Percentiles rank a stretch among this genome's conserved stretches.
Conservation (phyloP, 2,888 invertebrate species). For the Cephus pygmeus region DNA sequence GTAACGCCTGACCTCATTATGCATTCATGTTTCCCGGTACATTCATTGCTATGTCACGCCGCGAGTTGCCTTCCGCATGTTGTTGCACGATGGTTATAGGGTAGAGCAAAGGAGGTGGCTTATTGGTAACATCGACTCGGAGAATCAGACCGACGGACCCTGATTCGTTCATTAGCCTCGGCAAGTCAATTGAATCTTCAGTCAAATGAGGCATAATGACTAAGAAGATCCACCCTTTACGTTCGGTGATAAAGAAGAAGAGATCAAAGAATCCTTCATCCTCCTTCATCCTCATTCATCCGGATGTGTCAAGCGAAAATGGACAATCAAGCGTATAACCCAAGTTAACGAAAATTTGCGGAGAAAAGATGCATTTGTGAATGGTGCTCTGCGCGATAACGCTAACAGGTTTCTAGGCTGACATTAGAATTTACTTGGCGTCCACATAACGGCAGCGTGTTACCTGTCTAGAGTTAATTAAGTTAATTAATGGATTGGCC, state of each 20-base stretch:
- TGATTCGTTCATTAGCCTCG: not conserved
- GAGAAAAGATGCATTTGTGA: not conserved
- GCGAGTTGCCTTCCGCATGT: not conserved
- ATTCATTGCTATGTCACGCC: constrained; percentile 14
- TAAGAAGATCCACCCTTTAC: not conserved
- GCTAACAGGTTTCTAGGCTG: constrained; percentile 26
- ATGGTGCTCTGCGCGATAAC: constrained; percentile 18
- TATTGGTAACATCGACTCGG: not conserved
- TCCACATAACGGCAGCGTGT: constrained; percentile 45
- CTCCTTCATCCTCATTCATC: no score
- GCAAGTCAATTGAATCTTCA: not conserved
- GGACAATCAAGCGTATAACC: not conserved
- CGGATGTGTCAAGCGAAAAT: not conserved
- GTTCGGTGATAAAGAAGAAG: no score
- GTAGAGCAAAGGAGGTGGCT: not conserved
- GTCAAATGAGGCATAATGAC: not conserved
- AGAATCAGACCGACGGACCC: not conserved
- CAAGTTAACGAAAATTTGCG: not conserved
- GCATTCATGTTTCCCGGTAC: constrained; percentile 20
- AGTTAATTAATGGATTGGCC: constrained; percentile 58
- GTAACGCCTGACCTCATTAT: constrained; percentile 22
- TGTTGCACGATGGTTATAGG: not conserved
- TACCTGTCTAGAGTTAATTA: constrained; percentile 56
- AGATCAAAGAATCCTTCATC: no score
- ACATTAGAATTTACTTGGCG: constrained; percentile 48